phyloP scores from a whole-genome alignment of 1,140 invertebrate genomes.

The Aporrectodea caliginosa region DNA sequence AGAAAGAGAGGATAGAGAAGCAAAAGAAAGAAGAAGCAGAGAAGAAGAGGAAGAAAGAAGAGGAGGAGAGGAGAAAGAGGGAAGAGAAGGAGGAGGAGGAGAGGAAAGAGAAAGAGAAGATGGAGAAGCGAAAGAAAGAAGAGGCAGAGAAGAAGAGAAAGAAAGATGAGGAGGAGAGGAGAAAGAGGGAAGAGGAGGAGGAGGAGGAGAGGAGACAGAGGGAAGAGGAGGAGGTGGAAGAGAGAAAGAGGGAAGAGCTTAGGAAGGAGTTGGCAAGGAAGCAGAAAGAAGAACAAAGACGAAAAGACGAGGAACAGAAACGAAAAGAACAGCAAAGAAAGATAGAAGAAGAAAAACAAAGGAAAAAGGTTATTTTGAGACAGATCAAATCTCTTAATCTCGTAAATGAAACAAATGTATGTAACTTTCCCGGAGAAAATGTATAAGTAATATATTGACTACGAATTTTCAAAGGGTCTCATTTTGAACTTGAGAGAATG shows the following conservation, averaged over 20 bases:
- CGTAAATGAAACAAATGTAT: no score
- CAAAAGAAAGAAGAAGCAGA: neutral
- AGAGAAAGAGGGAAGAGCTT: neutral
- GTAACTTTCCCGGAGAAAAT: no score
- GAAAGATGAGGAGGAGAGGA: neutral
- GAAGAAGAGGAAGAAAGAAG: neutral
- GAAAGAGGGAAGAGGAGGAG: neutral
- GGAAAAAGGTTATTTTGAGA: neutral
- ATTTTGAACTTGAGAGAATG: no score
- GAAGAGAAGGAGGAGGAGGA: slow-evolving; percentile 1
- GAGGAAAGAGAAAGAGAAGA: neutral
- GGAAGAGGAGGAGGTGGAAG: slow-evolving; percentile 6
- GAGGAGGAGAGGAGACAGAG: neutral
- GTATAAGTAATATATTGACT: no score
- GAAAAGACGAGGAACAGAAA: slow-evolving; percentile 51
- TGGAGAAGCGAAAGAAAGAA: neutral
- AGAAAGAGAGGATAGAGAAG: neutral
- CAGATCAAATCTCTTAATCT: neutral
- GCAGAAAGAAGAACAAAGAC: slow-evolving; percentile 39
- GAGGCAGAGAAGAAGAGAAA: slow-evolving; percentile 18
- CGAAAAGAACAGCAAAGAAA: slow-evolving; percentile 48
- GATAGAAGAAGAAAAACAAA: neutral
- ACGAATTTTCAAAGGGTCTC: no score
- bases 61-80: neutral
- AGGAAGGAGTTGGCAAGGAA: neutral